A percentile compares a stretch with the other conserved stretches of the same genome.
These are phyloP conservation scores for Andrena bucephala DNA, from an alignment of 2,888 invertebrate species.

Conservation along the genomic window DNA sequence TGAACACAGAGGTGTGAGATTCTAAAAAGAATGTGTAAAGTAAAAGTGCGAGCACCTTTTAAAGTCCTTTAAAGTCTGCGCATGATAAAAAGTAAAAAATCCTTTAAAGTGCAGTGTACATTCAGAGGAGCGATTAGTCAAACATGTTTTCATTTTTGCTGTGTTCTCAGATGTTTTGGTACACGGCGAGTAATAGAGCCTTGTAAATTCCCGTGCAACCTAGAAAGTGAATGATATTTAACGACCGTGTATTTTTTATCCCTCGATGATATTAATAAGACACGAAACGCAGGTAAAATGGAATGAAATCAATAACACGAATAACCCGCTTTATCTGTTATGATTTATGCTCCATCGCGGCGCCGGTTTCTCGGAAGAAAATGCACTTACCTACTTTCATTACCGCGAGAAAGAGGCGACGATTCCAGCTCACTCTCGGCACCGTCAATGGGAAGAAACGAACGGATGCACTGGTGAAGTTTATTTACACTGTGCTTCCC, in stretches of 20 bases:
- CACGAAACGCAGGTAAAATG: neutral
- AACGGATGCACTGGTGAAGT: conserved; percentile 53
- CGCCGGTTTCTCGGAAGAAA: conserved; percentile 57
- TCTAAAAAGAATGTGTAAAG: neutral
- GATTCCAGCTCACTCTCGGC: conserved; percentile 63
- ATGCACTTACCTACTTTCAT: conserved; percentile 65
- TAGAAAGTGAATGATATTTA: conserved; percentile 8
- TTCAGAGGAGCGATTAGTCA: neutral
- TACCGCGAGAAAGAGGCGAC: conserved; percentile 45
- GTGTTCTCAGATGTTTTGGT: too few relatives aligned
- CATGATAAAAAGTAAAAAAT: neutral
- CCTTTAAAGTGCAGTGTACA: neutral
- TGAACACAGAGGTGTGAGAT: neutral
- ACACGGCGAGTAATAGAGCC: neutral
- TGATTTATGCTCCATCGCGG: conserved; percentile 48
- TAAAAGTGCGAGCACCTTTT: conserved; percentile 6
- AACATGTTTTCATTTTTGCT: neutral
- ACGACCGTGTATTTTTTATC: neutral
- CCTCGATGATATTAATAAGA: neutral
- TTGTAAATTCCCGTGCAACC: neutral
- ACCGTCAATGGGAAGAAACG: conserved; percentile 69
- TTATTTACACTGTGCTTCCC: conserved; percentile 21
- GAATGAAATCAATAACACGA: conserved; percentile 25
- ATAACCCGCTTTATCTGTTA: conserved; percentile 33
- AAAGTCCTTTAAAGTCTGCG: neutral